Base-by-base conservation (phyloP, 2,888 invertebrate genomes). In the Epinotia demarniana region DNA sequence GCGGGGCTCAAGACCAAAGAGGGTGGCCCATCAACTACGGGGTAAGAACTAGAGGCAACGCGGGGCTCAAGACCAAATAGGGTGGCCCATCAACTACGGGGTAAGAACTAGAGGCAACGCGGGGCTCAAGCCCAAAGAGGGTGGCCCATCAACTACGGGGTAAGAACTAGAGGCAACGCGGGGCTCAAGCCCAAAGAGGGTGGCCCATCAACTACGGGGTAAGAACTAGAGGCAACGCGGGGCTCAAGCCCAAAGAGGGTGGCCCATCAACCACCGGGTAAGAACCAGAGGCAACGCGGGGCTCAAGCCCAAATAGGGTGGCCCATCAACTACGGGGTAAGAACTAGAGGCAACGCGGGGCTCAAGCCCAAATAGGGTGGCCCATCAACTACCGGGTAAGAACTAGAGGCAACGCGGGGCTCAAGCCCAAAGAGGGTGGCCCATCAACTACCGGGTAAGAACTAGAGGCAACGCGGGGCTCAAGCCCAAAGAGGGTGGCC, bases 381-480 rank as follows among this genome's bases (percentile, higher is more conserved):
- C 99, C 99, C 0, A 97, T 99, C 80, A 98, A 99, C 90, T 98
- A 98, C 84, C 96, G n/a, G n/a, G n/a, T n/a, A n/a, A n/a, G n/a
- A n/a, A n/a, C n/a, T n/a, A n/a, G n/a, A n/a, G 99, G 99, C 16
- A 99, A 99, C 89, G 96, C 99, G 0, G 99, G 99, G 0, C 95
- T 99, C 63, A 99, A 99, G 89, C 98, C 99, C 3, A 99, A 99
- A 89, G 99, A 99, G 92, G 99, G 88, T 99, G 99, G 99, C 99
- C 99, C 0, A 97, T 99, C 80, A 98, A 99, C 90, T 98, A 98
- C 84, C 96, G n/a, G n/a, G n/a, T n/a, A n/a, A n/a, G n/a, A n/a
- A n/a, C n/a, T n/a, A n/a, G n/a, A n/a, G 99, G 99, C 16, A 99
- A 99, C 89, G 96, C 99, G 0, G 99, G 99, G 0, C 95, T 99